Percentiles rank a stretch among this genome's conserved stretches.
phyloP scores from a whole-genome alignment of 2,888 invertebrate species.

The Tanytarsus gracilentus region DNA sequence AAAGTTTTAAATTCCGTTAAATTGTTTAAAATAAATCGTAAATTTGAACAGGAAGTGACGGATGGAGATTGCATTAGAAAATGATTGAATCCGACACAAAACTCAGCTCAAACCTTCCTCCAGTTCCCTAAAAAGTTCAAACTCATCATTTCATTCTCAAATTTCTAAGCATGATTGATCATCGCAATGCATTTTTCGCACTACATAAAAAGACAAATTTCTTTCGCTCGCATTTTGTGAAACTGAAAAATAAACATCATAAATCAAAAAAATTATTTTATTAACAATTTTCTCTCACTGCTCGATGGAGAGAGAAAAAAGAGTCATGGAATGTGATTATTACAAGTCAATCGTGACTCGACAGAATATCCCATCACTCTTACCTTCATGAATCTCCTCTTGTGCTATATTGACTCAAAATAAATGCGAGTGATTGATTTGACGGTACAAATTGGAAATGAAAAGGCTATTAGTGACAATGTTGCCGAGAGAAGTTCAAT shows the following conservation, averaged over 20 bases:
- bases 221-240: neutral
- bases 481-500: neutral
- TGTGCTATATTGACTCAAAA: too few species aligned
- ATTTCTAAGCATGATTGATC: conserved; percentile 10
- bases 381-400: neutral
- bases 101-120: neutral
- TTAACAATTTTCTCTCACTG: neutral
- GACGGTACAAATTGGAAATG: conserved; percentile 11
- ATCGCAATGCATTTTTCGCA: conserved; percentile 2
- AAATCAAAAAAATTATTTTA: conserved; percentile 7
- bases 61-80: too few species aligned
- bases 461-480: neutral
- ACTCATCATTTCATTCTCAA: neutral
- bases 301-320: neutral
- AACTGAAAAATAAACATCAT: conserved; percentile 1
- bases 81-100: too few species aligned
- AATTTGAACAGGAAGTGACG: too few species aligned
- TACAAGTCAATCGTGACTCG: conserved; percentile 10
- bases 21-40: neutral
- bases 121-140: neutral
- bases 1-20: neutral
- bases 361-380: neutral
- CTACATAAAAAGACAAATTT: neutral
- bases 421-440: conserved; percentile 3
- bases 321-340: conserved; percentile 14